phyloP scores from a whole-genome alignment of 2,797 vertebrate species.

The Sarcoramphus papa region DNA sequence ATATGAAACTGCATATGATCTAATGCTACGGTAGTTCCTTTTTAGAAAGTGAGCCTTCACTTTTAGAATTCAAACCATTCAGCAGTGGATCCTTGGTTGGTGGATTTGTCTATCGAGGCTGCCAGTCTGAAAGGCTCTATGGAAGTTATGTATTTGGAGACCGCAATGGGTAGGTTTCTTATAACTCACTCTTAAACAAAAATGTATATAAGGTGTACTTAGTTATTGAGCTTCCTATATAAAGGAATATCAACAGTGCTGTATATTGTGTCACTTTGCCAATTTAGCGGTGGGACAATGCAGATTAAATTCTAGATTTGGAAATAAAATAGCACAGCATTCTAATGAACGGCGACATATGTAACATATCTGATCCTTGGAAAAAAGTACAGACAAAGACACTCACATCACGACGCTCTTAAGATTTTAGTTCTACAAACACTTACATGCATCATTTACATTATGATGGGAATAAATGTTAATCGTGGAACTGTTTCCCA shows the following conservation, averaged over 20 bases:
- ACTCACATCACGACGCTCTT: background rate
- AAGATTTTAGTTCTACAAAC: background rate
- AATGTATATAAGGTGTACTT: background rate
- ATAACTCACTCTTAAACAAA: background rate
- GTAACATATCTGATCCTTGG: background rate
- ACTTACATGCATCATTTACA: background rate
- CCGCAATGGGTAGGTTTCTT: conserved; percentile 86
- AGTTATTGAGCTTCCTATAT: background rate
- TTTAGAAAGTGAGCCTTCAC: conserved; percentile 92
- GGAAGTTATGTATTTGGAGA: conserved; percentile 96
- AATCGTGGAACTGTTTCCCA: background rate
- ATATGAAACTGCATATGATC: conserved; percentile 41
- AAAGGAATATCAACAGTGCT: background rate
- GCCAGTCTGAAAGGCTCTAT: conserved; percentile 93
- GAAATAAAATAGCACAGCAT: background rate
- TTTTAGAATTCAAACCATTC: conserved; percentile 91
- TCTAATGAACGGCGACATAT: background rate
- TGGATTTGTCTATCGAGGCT: conserved; percentile 96
- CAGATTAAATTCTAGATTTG: background rate
- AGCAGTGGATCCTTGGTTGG: conserved; percentile 88
- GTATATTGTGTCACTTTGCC: background rate
- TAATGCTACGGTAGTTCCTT: conserved; percentile 71
- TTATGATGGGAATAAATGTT: background rate
- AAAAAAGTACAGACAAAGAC: background rate
- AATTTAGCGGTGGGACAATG: background rate